phyloP scores from a whole-genome alignment of 2,797 vertebrate species.

The Hafferia zeledoni region DNA sequence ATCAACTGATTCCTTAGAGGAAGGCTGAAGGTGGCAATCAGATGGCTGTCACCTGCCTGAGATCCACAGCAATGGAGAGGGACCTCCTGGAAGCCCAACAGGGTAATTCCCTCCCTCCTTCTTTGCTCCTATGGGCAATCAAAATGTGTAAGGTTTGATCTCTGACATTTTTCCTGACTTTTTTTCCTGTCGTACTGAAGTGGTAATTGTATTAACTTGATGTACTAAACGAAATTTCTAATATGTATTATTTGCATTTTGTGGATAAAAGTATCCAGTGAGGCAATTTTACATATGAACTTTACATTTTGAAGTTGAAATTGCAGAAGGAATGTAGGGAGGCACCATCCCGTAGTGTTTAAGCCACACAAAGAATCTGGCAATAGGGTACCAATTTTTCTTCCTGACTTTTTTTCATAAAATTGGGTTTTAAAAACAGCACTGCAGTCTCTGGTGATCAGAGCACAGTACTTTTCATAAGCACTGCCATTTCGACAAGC shows the following conservation, averaged over 20 bases:
- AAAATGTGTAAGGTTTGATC: neutral
- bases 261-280: neutral
- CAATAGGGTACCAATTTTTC: neutral
- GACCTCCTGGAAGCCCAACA: neutral
- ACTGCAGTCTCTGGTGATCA: neutral
- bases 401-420: neutral
- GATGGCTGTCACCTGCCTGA: neutral
- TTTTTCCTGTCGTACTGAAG: neutral
- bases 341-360: too few relatives aligned
- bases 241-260: neutral
- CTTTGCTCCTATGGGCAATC: neutral
- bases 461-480: neutral
- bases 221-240: neutral
- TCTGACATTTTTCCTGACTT: neutral
- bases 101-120: neutral
- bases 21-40: neutral
- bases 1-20: neutral
- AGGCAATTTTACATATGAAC: neutral
- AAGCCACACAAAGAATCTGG: neutral
- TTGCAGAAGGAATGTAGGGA: neutral
- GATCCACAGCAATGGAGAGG: neutral
- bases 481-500: neutral
- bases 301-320: neutral
- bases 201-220: neutral
- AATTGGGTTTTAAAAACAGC: neutral